phyloP scores from a whole-genome alignment of 2,888 invertebrate genomes.

The Drosophila robusta region DNA sequence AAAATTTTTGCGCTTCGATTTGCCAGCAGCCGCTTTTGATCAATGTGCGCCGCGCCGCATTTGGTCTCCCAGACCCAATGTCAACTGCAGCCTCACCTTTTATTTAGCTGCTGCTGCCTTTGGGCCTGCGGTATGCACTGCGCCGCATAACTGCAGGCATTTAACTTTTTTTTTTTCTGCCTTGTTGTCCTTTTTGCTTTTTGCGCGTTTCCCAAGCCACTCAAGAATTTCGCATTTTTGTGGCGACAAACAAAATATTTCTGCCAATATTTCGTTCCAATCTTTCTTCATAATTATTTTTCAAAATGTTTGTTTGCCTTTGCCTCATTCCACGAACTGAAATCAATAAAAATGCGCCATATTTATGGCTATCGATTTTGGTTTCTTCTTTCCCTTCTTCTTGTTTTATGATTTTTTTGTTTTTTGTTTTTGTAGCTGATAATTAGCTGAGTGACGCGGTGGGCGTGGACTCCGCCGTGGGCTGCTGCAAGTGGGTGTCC shows the following conservation, averaged over 20 bases:
- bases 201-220: slow-evolving; percentile 36
- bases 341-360: slow-evolving; percentile 73
- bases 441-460: slow-evolving; percentile 68
- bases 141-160: slow-evolving; percentile 76
- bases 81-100: slow-evolving; percentile 71
- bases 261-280: slow-evolving; percentile 52
- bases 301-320: slow-evolving; percentile 25
- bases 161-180: slow-evolving; percentile 45
- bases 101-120: slow-evolving; percentile 32
- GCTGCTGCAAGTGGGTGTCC: slow-evolving; percentile 55
- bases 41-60: slow-evolving; percentile 59
- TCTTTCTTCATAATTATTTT: slow-evolving; percentile 71
- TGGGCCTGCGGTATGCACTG: slow-evolving; percentile 55
- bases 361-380: slow-evolving; percentile 54
- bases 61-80: slow-evolving; percentile 60
- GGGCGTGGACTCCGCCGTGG: slow-evolving; percentile 55
- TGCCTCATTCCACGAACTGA: slow-evolving; percentile 53
- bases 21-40: slow-evolving; percentile 71
- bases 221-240: slow-evolving; percentile 55
- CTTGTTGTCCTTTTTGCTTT: slow-evolving; percentile 1
- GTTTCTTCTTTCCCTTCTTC: slow-evolving; percentile 3
- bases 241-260: slow-evolving; percentile 79
- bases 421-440: slow-evolving; percentile 28
- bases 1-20: slow-evolving; percentile 80
- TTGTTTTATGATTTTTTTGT: neutral